phyloP scores from a whole-genome alignment of 1,140 invertebrate genomes.

The Philopotamus ludificatus region DNA sequence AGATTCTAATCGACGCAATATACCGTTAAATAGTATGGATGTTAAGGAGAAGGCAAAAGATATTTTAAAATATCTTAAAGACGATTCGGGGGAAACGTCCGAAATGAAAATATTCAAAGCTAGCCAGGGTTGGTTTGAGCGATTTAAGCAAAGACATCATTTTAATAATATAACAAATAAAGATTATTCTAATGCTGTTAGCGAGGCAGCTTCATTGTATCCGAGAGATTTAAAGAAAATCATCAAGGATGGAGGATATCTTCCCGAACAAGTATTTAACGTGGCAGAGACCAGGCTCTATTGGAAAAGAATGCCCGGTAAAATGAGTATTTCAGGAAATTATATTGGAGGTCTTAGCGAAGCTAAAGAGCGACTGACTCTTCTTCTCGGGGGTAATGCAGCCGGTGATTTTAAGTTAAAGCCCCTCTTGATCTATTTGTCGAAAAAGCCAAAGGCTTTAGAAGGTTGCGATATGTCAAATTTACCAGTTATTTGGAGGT shows the following conservation, averaged over 20 bases:
- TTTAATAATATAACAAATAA: no score
- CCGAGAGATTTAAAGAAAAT: background rate
- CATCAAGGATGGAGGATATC: background rate
- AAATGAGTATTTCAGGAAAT: slow-evolving; percentile 38
- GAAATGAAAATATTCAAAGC: no score
- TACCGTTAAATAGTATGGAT: no score
- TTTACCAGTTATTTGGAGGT: slow-evolving; percentile 47
- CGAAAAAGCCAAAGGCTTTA: slow-evolving; percentile 45
- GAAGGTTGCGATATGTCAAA: slow-evolving; percentile 40
- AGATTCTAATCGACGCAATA: no score
- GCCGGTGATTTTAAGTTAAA: slow-evolving; percentile 48
- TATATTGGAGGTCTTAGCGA: slow-evolving; percentile 44
- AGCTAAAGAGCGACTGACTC: slow-evolving; percentile 46
- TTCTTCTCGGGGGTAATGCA: slow-evolving; percentile 48
- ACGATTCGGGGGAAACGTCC: no score
- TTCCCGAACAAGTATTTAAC: slow-evolving; percentile 47
- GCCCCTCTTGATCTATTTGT: slow-evolving; percentile 47
- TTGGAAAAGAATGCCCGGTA: slow-evolving; percentile 43
- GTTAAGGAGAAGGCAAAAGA: no score
- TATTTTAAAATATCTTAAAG: no score
- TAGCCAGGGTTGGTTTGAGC: no score
- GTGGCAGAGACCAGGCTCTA: slow-evolving; percentile 45
- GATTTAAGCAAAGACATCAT: no score
- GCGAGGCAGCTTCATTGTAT: background rate
- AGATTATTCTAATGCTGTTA: background rate